Evolutionary conservation across 2,888 invertebrate species (phyloP), one percentile per base, ranked within the genome.

Genomic region (Acleris literana): DNA sequence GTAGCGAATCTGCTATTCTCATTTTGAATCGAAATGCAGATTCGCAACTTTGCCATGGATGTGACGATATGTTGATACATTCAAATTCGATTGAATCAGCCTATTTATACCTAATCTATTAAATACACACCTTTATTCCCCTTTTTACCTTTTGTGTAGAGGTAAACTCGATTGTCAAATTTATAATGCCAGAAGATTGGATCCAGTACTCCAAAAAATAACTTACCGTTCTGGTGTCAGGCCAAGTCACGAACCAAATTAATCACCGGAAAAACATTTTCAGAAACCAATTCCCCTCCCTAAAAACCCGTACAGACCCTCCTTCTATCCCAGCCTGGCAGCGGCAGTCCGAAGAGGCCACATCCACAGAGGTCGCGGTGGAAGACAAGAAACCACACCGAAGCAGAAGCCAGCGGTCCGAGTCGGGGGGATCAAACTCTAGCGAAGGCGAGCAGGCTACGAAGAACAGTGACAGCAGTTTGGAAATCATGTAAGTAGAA

Each of bases 251-350:
- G 7, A 46, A 16, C 46, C 16, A 46, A 46, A n/a, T 46, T 46
- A n/a, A 46, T 13, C 20, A 39, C 9, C 3, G 3, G 25, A 29
- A 3, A 18, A 16, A 17, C 44, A 0, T 20, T 75, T 76, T 0
- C 80, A 96, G 97, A 78, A 97, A 96, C 85, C 97, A 97, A 88
- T 97, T 97, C 84, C 96, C 97, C 20, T 93, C 95, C 13, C 94
- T 96, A 3, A 94, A 93, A 74, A 86, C 92, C 13, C 93, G 94
- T 2, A 88, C 94, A 0, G 93, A 94, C 29, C 94, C 95, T 0
- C 94, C 95, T 1, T 96, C 96, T 1, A 97, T 97, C 74, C 97
- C 97, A 20, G 94, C 96, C 16, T 97, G 97, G 97, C 97, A 97
- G 83, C 87, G 96, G 68, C 94, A 94, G 58, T 93, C 95, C 76